phyloP scores from a whole-genome alignment of 1,140 invertebrate species.

The Drosophila arawakana region DNA sequence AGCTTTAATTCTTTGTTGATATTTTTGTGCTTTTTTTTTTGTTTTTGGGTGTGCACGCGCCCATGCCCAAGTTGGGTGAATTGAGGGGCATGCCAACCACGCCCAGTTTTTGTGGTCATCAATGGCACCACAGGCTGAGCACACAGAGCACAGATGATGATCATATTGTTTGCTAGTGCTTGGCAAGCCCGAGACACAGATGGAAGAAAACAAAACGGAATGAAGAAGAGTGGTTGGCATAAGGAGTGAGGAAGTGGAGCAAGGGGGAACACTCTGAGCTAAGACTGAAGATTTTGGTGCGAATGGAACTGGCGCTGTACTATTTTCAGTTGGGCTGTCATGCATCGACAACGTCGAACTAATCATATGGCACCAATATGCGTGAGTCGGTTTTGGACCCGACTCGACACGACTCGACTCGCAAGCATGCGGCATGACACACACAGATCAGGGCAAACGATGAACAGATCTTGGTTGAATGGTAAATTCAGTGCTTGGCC shows the following conservation, averaged over 20 bases:
- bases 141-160: slow-evolving; percentile 48
- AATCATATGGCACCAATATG: slow-evolving; percentile 81
- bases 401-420: not conserved
- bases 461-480: slow-evolving; percentile 1
- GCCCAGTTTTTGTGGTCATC: slow-evolving; percentile 79
- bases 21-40: slow-evolving; percentile 16
- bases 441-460: not conserved
- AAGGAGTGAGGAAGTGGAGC: not conserved
- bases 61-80: slow-evolving; percentile 75
- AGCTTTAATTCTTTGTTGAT: slow-evolving; percentile 24
- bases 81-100: slow-evolving; percentile 72
- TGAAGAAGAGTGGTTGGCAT: not conserved
- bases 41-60: slow-evolving; percentile 61
- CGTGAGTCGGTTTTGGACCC: slow-evolving; percentile 40
- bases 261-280: not conserved
- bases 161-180: slow-evolving; percentile 61
- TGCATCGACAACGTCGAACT: slow-evolving; percentile 68
- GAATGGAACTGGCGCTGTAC: slow-evolving; percentile 52
- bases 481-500: slow-evolving; percentile 2
- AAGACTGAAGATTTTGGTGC: slow-evolving; percentile 48
- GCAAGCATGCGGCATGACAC: not conserved
- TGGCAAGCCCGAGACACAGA: slow-evolving; percentile 57
- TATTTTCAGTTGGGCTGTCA: slow-evolving; percentile 65
- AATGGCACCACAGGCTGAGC: slow-evolving; percentile 65
- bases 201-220: not conserved